Base-by-base conservation (phyloP, 2,888 invertebrate genomes). In the Pterobdella sp. region DNA sequence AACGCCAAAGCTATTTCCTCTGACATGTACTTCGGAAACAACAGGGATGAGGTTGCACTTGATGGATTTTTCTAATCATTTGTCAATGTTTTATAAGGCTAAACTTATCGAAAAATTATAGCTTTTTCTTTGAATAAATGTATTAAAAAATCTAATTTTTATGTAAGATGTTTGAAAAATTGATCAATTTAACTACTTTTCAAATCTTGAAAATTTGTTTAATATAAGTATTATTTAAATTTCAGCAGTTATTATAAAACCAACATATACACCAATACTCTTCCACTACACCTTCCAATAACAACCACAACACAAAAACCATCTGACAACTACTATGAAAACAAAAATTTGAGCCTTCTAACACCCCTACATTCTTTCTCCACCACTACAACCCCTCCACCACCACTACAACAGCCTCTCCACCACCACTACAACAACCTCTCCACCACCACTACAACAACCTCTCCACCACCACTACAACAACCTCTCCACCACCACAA, bases 1-100 rank as follows among this genome's bases (percentile, higher is more conserved):
- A 90, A 90, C 79, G 95, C 97, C 1, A 98, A 98, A 85, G 92
- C 94, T 22, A 98, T 98, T 81, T 96, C 96, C 74, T 97, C 97
- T 0, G 94, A 94, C 81, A 95, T 95, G 86, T 96, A 89, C 87
- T 97, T 97, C 84, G 91, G 91, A 7, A 91, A 90, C 79, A 35
- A 1, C 63, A 87, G 87, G 75, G 81, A 81, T 67, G 71, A 77
- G 68, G 81, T 81, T 78, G 82, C 81, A 75, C 79, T 81, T 80
- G 29, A n/a, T 3, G 4, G 14, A 26, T 60, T 26, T 35, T 32
- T 32, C 22, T 35, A 7, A n/a, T 22, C 18, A 42, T 31, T 37
- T 14, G 70, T 65, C 1, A 26, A 49, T n/a, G 35, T n/a, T n/a
- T n/a, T n/a, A n/a, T n/a, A n/a, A n/a, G n/a, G n/a, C n/a, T n/a